Base-by-base conservation (phyloP, 2,888 invertebrate genomes). In the Perizoma affinitatum region DNA sequence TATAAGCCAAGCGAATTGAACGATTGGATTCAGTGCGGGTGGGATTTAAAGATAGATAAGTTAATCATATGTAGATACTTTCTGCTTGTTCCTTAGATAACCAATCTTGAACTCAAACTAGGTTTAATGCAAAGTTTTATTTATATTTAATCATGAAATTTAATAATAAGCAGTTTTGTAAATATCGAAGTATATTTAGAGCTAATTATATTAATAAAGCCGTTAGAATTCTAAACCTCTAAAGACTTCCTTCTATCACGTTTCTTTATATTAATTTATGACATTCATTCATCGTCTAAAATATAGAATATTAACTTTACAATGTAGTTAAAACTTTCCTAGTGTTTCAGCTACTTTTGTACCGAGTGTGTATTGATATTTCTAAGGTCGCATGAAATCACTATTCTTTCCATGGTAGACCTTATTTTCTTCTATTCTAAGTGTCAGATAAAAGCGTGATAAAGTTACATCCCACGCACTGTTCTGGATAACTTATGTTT, bases 401-500 rank as follows among this genome's bases (percentile, higher is more conserved):
- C 49, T 53, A 52, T 52, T 11, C 10, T 48, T 46, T 53, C 42
- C 53, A 57, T 6, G 40, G 36, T 52, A 51, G 45, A 50, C 10
- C 47, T 41, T 45, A 45, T 54, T 36, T 47, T 54, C 22, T 22
- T 22, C 3, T 22, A 22, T 22, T 22, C 35, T 36, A 22, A 45
- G 45, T 44, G 10, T 54, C 44, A 42, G n/a, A 47, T 59, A 62
- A 66, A 70, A 70, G 64, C 61, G 61, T 72, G 68, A 68, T 63
- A 75, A 73, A 45, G 6, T 43, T 68, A 72, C 72, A 70, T 75
- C 71, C 71, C 75, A 63, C 78, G 78, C 90, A 90, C 78, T 90
- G 90, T 92, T 92, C 92, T 92, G 92, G 91, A 92, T 92, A 91
- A 91, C 92, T 92, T 92, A 92, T 90, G 83, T 84, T 80, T 87